Evolutionary conservation across 1,140 invertebrate genomes (phyloP).

Genomic region (Colletes latitarsis): DNA sequence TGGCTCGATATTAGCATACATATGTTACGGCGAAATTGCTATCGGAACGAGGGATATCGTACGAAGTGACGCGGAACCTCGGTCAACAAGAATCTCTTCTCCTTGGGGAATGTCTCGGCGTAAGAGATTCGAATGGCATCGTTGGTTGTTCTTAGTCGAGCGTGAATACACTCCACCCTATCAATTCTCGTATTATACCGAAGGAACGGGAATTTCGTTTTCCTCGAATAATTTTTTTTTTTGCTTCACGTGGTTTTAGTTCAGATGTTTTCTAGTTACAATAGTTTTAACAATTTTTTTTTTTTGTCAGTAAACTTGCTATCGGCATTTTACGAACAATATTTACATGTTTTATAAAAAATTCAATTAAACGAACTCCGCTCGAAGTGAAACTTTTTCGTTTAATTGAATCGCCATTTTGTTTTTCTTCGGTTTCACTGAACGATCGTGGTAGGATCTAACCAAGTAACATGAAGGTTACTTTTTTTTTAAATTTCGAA

Average conservation of each 20-base stretch:
- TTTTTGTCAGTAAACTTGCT: too few species aligned
- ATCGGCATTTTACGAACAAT: too few species aligned
- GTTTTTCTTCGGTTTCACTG: too few species aligned
- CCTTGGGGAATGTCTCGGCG: not conserved
- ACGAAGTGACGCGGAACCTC: not conserved
- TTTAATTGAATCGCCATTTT: too few species aligned
- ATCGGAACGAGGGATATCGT: not conserved
- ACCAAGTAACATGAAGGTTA: too few species aligned
- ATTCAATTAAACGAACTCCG: too few species aligned
- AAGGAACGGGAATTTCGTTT: not conserved
- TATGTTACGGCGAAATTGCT: not conserved
- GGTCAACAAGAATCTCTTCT: not conserved
- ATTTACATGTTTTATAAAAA: too few species aligned
- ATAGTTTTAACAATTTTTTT: not conserved
- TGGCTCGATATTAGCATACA: slow-evolving; percentile 36
- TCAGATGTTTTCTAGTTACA: not conserved
- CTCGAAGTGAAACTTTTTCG: too few species aligned
- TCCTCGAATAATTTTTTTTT: not conserved
- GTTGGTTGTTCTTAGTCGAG: not conserved
- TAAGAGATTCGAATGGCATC: not conserved
- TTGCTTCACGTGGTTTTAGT: not conserved
- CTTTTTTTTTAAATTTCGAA: too few species aligned
- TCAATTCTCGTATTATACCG: too few species aligned
- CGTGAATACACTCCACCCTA: not conserved
- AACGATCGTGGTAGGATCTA: too few species aligned